Conservation (phyloP, 2,797 vertebrate species). For the Characodon lateralis region DNA sequence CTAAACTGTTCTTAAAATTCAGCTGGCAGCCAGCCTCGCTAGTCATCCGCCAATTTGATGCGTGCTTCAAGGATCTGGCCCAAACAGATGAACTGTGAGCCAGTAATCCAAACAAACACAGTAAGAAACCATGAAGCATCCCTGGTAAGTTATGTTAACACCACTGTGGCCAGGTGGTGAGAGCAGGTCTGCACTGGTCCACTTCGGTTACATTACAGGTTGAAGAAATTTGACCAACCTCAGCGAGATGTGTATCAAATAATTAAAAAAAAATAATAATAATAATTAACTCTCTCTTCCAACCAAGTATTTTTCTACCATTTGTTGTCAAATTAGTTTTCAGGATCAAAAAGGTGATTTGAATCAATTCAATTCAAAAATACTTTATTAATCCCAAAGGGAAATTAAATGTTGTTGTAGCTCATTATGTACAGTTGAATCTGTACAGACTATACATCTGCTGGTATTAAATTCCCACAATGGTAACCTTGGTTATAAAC, state of each 20-base stretch:
- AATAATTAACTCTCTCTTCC: not conserved
- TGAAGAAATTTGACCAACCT: not conserved
- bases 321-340: not conserved
- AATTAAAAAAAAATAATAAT: not conserved
- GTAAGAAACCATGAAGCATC: constrained; percentile 55
- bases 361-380: not conserved
- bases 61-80: constrained; percentile 75
- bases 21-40: constrained; percentile 65
- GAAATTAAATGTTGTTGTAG: no score
- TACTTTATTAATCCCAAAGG: no score
- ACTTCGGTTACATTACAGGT: not conserved
- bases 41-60: constrained; percentile 71
- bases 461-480: not conserved
- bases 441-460: not conserved
- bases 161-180: constrained; percentile 14
- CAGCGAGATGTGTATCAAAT: not conserved
- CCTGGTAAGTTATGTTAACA: constrained; percentile 42
- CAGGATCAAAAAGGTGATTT: not conserved
- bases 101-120: constrained; percentile 72
- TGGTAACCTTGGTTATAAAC: not conserved
- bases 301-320: not conserved
- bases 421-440: not conserved
- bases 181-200: constrained; percentile 18
- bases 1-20: constrained; percentile 79
- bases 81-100: constrained; percentile 60